phyloP scores from a whole-genome alignment of 2,113 vertebrate genomes.

The Fulica atra region DNA sequence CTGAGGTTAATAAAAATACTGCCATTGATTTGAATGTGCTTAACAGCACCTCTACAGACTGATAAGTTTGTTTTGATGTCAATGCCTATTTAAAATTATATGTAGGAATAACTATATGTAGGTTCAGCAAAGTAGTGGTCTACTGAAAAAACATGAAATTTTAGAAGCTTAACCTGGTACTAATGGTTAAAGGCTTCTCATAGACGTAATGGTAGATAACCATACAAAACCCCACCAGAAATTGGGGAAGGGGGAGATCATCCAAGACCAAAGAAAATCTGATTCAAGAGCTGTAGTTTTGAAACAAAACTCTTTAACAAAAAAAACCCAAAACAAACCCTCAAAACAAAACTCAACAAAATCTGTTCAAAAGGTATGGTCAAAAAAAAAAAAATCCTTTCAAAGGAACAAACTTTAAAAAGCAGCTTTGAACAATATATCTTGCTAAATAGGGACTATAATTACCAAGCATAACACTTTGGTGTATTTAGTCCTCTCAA shows the following conservation, averaged over 20 bases:
- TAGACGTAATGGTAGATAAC: neutral
- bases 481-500: neutral
- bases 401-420: neutral
- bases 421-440: neutral
- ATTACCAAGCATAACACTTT: neutral
- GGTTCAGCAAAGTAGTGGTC: neutral
- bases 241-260: neutral
- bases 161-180: neutral
- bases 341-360: too few relatives aligned
- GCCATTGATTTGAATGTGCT: neutral
- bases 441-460: neutral
- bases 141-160: neutral
- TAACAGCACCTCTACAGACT: neutral
- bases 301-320: neutral
- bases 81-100: neutral
- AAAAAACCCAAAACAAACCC: fast-evolving
- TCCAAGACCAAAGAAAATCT: neutral
- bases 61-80: neutral
- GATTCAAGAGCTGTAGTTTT: neutral
- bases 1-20: neutral
- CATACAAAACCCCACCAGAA: neutral
- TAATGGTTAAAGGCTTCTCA: neutral
- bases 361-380: neutral
- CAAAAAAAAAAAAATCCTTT: neutral
- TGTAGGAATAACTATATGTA: neutral